These are phyloP conservation scores for Oreohelix idahoensis DNA, from an alignment of 1,140 invertebrate species.

Conservation along the genomic window DNA sequence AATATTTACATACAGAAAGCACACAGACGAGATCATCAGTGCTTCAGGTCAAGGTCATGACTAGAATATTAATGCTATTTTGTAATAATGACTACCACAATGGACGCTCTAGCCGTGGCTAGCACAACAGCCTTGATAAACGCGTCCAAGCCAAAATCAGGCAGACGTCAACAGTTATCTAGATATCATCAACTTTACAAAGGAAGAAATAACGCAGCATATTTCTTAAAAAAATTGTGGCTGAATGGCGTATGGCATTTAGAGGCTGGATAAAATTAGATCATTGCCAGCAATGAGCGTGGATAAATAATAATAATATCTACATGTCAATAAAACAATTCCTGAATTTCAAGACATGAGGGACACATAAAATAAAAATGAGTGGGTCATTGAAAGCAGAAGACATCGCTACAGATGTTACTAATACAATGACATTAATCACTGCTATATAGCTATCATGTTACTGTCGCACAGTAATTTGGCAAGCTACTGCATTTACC, in stretches of 20 bases:
- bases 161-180: neutral
- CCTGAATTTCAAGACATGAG: neutral
- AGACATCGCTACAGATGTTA: neutral
- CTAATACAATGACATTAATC: neutral
- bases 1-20: neutral
- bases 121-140: neutral
- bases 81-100: neutral
- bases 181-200: neutral
- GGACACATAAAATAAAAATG: neutral
- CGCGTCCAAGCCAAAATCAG: neutral
- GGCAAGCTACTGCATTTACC: too few species aligned
- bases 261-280: neutral
- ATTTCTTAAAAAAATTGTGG: neutral
- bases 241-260: neutral
- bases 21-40: neutral
- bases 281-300: neutral
- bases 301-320: neutral
- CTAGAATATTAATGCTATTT: conserved; percentile 4
- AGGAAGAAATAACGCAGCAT: neutral
- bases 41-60: neutral
- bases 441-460: neutral
- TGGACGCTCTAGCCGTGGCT: neutral
- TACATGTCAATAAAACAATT: neutral
- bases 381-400: neutral
- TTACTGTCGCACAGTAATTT: neutral